Base-by-base conservation (phyloP, 1,140 invertebrate species). In the Ceratoteleas bidentatus region DNA sequence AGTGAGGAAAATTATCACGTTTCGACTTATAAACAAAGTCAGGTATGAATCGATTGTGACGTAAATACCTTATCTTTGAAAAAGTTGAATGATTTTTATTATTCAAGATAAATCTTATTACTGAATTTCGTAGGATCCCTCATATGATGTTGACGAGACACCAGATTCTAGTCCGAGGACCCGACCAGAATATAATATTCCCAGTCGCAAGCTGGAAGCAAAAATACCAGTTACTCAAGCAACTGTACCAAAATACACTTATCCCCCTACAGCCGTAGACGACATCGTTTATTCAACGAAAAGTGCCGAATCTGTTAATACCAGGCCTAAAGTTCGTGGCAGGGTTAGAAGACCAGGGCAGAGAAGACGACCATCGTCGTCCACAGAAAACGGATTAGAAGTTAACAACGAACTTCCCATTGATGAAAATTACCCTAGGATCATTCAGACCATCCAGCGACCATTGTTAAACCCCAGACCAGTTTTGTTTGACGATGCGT, bases 391-490 rank as follows among this genome's bases (percentile, higher is more conserved):
- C 10, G 56, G 78, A 0, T 34, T 86, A 4, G 89, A 91, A 1
- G 84, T 84, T n/a, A 86, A 87, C 50, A 91, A 91, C 47, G 90
- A 91, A 64, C 57, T 91, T 0, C 89, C 88, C 0, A n/a, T 88
- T 6, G 88, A 90, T 36, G 90, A 91, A 57, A 91, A 91, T 64
- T 90, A 91, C 47, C 88, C 89, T 0, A 85, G 86, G 49, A 81
- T 87, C 15, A 64, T 83, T 34, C 77, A 84, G 52, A 81, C 74
- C 0, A 76, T 79, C 40, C 83, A 81, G 58, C 65, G 79, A 24
- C 78, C 78, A 9, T 8, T 75, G 3, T 49, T 75, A 2, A 80
- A 75, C 61, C 72, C 62, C 47, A 64, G 77, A 79, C 81, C 81
- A 45, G 61, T 66, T 16, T 5, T 85, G 0, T 88, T 86, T 53